These are phyloP conservation scores for Syngnathus typhle DNA, from an alignment of 2,113 vertebrate genomes.

Conservation along the genomic window DNA sequence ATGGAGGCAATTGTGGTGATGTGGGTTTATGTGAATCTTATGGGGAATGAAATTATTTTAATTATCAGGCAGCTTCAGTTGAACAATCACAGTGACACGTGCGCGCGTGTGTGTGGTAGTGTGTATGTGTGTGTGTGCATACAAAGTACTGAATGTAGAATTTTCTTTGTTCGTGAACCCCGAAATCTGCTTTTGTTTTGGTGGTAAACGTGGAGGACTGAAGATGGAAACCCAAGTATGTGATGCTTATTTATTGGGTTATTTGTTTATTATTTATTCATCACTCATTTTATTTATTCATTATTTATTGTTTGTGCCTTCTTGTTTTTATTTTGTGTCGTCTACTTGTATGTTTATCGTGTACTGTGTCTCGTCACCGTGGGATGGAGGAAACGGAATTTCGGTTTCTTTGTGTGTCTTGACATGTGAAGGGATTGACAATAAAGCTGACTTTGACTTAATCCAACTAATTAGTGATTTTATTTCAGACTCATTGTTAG, in stretches of 20 bases:
- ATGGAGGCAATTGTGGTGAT: conserved; percentile 35
- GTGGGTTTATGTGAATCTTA: conserved; percentile 59
- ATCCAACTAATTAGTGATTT: background rate
- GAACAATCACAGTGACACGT: conserved; percentile 30
- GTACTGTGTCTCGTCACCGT: too few species aligned
- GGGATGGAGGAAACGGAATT: too few species aligned
- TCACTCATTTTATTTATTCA: too few species aligned
- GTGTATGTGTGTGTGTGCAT: background rate
- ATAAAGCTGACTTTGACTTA: too few species aligned
- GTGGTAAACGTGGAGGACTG: background rate
- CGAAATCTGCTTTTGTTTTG: background rate
- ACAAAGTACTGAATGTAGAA: background rate
- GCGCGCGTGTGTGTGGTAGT: background rate
- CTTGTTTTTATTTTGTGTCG: too few species aligned
- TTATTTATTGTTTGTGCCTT: too few species aligned
- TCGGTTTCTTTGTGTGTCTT: too few species aligned
- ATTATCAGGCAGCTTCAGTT: conserved; percentile 58
- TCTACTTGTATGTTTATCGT: too few species aligned
- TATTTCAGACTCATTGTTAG: background rate
- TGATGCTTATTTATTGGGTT: too few species aligned
- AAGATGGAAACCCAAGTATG: background rate
- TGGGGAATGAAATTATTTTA: conserved; percentile 61
- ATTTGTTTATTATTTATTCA: too few species aligned
- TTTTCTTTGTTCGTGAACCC: background rate
- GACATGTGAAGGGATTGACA: too few species aligned